Evolutionary conservation across 2,888 invertebrate genomes (phyloP), one percentile per base, ranked within the genome.

Genomic region (Cordilura impudica): DNA sequence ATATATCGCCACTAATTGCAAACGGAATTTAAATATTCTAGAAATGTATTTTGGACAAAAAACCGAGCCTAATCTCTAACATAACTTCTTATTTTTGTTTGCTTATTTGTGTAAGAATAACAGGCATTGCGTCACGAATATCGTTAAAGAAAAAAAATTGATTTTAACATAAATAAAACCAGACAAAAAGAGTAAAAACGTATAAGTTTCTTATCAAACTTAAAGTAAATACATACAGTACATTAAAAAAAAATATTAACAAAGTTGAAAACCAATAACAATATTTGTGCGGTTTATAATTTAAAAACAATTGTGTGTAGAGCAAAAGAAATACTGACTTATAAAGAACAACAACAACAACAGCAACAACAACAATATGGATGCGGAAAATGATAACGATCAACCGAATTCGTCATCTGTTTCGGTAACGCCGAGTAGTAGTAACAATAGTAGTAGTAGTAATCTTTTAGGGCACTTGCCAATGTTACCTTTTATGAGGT

Each of bases 351-450:
- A n/a, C n/a, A n/a, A n/a, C n/a, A n/a, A n/a, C n/a, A n/a, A n/a
- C n/a, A n/a, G 14, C 47, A 29, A 47, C 6, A 7, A 16, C 26
- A 7, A 61, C 31, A 78, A 77, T 49, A 83, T 84, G 83, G 82
- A 84, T 76, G 71, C 82, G 70, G 85, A 86, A 82, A 86, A 84
- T 82, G 85, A 86, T 80, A 84, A 81, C 79, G 86, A 85, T 76
- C 85, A 84, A 80, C 76, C 81, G n/a, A 81, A 78, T 70, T 83
- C 80, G 60, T 82, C 81, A 71, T 80, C 82, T 67, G 66, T 81
- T 75, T 83, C 86, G 60, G 75, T 75, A 79, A 84, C 86, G 72
- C 83, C 84, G 31, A 87, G 84, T 84, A 86, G 85, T 84, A 86
- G 84, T 76, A 83, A 82, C 70, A 84, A 82, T 69, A 86, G 84